Percentiles rank a stretch among this genome's conserved stretches.
Evolutionary conservation across 1,140 invertebrate genomes (phyloP).

Genomic region (Nautilus pompilius): DNA sequence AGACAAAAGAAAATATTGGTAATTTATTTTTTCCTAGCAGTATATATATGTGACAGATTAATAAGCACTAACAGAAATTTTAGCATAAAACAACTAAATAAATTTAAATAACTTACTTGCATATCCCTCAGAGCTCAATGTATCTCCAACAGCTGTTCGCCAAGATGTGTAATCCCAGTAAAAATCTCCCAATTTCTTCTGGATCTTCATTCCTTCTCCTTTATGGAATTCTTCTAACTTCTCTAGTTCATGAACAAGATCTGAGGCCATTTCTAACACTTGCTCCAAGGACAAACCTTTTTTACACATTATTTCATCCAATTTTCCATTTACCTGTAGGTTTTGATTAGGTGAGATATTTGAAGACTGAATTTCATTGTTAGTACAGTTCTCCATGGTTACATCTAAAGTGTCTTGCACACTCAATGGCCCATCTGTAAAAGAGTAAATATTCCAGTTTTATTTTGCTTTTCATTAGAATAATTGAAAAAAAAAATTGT

Average conservation of each 20-base stretch:
- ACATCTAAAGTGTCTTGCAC: slow-evolving; percentile 24
- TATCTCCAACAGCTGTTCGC: slow-evolving; percentile 32
- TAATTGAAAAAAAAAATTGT: too few species aligned
- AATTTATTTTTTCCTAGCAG: too few species aligned
- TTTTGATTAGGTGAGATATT: not conserved
- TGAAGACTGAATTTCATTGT: slow-evolving; percentile 1
- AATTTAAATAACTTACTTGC: slow-evolving; percentile 24
- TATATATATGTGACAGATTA: too few species aligned
- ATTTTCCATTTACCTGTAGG: slow-evolving; percentile 1
- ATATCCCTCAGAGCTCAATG: slow-evolving; percentile 33
- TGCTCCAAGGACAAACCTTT: slow-evolving; percentile 30
- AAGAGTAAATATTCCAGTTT: not conserved
- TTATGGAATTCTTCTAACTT: slow-evolving; percentile 39
- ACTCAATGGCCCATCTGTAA: slow-evolving; percentile 39
- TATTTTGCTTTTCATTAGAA: too few species aligned
- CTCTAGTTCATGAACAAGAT: slow-evolving; percentile 32
- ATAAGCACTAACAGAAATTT: too few species aligned
- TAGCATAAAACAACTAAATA: not conserved
- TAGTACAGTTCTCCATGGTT: slow-evolving; percentile 14
- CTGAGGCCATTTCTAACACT: slow-evolving; percentile 23
- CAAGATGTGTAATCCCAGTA: slow-evolving; percentile 39
- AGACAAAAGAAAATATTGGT: too few species aligned
- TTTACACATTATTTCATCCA: slow-evolving; percentile 11
- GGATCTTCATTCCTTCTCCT: slow-evolving; percentile 39
- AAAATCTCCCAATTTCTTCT: slow-evolving; percentile 41